Evolutionary conservation across 1,140 invertebrate genomes (phyloP), one percentile per base, ranked within the genome.

Genomic region (Drosophila bocki): DNA sequence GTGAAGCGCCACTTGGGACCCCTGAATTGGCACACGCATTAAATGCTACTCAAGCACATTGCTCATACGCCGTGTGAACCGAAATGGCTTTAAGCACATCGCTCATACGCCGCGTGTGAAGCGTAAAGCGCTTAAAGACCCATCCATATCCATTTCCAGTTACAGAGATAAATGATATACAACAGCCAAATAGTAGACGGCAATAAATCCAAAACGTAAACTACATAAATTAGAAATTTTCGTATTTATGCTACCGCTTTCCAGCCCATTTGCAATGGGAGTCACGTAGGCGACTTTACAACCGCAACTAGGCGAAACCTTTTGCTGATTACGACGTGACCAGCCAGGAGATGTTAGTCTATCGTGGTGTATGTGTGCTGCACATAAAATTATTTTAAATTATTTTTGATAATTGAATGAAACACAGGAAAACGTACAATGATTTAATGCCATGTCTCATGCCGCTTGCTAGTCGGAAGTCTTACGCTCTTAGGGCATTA

Each of bases 351-450:
- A 54, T 56, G 44, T 51, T 41, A 12, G 53, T 58, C 45, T 45
- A 65, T 67, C 37, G 45, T 7, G 35, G 7, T 59, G 17, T 45
- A 11, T 45, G 33, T n/a, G 39, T 53, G 26, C 11, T 26, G 76
- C 59, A 64, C 64, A 69, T 78, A 37, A 84, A 84, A 87, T 87
- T 84, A 87, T 87, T 87, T 87, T 88, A 87, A 88, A 87, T 81
- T 88, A 87, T 87, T 84, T 87, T 84, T 80, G 77, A 88, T 88
- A 87, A 87, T 87, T 87, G 84, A 88, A 88, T 88, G 82, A 81
- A 85, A 48, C 57, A 90, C 62, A 84, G 64, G 67, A 75, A 60
- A 78, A 44, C 61, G 51, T 41, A 84, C 76, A 78, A 90, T 75
- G 54, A 87, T 81, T 90, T 87, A 80, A 76, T 33, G 72, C 39